A percentile compares a stretch with the other conserved stretches of the same genome.
phyloP scores from a whole-genome alignment of 2,797 vertebrate species.

The Sylvilagus floridanus region DNA sequence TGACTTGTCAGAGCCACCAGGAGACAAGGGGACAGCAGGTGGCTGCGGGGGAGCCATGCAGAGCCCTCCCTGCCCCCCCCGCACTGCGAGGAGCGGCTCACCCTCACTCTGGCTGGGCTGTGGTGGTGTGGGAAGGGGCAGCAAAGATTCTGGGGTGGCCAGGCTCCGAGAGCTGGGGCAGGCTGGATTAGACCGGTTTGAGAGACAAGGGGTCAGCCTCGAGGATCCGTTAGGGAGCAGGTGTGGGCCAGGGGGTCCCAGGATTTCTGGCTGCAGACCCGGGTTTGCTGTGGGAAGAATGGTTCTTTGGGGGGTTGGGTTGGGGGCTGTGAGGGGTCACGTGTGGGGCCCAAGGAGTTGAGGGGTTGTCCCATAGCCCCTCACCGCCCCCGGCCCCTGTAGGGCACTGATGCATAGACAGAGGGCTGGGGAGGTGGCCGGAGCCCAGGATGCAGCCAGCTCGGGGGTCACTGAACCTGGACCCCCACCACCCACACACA shows the following conservation, averaged over 20 bases:
- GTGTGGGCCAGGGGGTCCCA: not conserved
- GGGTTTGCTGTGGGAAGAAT: not conserved
- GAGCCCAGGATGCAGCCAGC: not conserved
- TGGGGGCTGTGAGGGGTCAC: not conserved
- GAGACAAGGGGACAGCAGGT: not conserved
- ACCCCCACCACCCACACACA: not conserved
- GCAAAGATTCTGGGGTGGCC: not conserved
- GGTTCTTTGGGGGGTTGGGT: not conserved
- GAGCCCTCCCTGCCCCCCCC: too few species aligned
- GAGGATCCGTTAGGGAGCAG: not conserved
- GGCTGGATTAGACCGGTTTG: not conserved
- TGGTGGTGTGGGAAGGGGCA: not conserved
- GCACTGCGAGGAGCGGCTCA: too few species aligned
- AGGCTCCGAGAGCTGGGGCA: too few species aligned
- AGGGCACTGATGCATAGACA: not conserved
- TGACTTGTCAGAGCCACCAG: not conserved
- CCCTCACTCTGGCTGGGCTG: not conserved
- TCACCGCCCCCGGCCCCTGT: fast-evolving
- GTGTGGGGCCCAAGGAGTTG: not conserved
- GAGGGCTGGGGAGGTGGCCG: not conserved
- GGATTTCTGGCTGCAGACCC: not conserved
- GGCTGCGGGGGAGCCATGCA: not conserved
- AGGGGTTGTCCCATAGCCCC: not conserved
- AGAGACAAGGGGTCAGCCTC: too few species aligned
- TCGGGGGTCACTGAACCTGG: not conserved